These are phyloP conservation scores for Leptura quadrifasciata DNA, from an alignment of 2,888 invertebrate genomes.

Conservation along the genomic window DNA sequence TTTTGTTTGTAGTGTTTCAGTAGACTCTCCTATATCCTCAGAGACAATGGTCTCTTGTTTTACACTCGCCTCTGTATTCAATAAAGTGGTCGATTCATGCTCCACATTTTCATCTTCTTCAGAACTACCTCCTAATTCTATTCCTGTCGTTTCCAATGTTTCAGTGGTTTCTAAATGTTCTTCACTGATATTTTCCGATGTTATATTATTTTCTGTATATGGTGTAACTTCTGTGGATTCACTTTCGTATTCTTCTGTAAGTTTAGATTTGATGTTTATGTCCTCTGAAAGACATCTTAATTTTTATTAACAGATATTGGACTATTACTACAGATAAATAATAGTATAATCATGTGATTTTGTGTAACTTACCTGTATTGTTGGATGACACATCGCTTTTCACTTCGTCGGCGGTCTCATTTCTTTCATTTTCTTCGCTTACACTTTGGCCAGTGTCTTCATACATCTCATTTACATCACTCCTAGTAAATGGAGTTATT, in stretches of 20 bases:
- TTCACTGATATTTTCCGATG: background rate
- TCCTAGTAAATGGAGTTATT: too few species aligned
- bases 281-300: slow-evolving; percentile 35
- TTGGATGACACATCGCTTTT: background rate
- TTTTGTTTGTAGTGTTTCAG: background rate
- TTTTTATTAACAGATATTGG: slow-evolving; percentile 28
- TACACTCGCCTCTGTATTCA: too few species aligned
- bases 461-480: background rate
- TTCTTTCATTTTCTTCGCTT: background rate
- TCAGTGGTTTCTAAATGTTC: background rate
- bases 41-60: too few species aligned
- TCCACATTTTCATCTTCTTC: background rate
- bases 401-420: background rate
- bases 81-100: background rate
- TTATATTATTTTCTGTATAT: background rate
- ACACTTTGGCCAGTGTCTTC: background rate
- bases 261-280: background rate
- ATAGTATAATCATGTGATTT: background rate
- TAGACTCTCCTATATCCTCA: background rate
- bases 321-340: background rate
- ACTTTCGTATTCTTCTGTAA: background rate
- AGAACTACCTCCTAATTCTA: background rate
- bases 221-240: background rate
- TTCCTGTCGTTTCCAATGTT: background rate
- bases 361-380: background rate